Percentiles rank a stretch among this genome's conserved stretches.
phyloP scores from a whole-genome alignment of 2,888 invertebrate genomes.

The Branchellion lobata region DNA sequence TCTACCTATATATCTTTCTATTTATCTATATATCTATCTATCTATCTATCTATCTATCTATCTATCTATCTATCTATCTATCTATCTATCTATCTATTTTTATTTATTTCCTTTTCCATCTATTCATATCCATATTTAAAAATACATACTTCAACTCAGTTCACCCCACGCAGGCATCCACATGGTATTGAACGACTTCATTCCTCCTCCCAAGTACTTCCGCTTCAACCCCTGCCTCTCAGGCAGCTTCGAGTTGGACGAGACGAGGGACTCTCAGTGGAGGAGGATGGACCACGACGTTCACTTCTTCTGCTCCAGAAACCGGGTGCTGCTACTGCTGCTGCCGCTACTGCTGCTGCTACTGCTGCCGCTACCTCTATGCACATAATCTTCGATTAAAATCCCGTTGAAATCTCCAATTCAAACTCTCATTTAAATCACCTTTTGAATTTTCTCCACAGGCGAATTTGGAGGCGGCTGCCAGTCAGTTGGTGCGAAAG shows the following conservation, averaged over 20 bases:
- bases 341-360: too few relatives aligned
- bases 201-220: conserved; percentile 73
- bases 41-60: too few relatives aligned
- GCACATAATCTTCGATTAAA: too few relatives aligned
- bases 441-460: too few relatives aligned
- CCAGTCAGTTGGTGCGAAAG: not conserved
- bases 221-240: conserved; percentile 85
- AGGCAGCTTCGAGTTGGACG: conserved; percentile 77
- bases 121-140: not conserved
- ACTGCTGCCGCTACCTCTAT: too few relatives aligned
- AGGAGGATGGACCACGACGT: conserved; percentile 74
- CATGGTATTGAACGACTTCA: conserved; percentile 57
- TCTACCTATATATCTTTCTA: too few relatives aligned
- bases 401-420: too few relatives aligned
- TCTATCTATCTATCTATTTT: too few relatives aligned
- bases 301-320: conserved; percentile 76
- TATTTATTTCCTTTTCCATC: too few relatives aligned
- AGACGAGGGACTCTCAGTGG: conserved; percentile 74
- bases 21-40: too few relatives aligned
- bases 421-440: too few relatives aligned
- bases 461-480: not conserved
- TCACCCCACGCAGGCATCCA: conserved; percentile 68
- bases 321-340: conserved; percentile 72
- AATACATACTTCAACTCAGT: not conserved
- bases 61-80: too few relatives aligned